Evolutionary conservation across 2,113 vertebrate species (phyloP), one percentile per base, ranked within the genome.

Genomic region (Protobothrops flavoviridis): DNA sequence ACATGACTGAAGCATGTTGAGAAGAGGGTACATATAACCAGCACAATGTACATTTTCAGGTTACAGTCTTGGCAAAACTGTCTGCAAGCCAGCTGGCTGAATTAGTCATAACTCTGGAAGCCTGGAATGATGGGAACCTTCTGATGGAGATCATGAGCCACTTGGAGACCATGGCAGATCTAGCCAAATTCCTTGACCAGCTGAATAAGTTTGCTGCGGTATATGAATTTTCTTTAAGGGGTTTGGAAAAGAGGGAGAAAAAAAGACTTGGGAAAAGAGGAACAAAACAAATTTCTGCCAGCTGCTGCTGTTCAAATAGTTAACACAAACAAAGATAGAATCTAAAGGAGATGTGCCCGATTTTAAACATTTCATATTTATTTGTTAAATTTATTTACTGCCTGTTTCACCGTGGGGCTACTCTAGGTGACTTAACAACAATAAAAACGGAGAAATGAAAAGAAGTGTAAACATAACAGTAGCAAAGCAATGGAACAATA

Each of bases 81-180:
- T 88, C 94, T 15, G 92, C 93, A 29, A 33, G 24, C 74, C 96
- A 95, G 90, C 43, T 95, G 88, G 95, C 94, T 6, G 69, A 87
- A 1, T 61, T 92, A 6, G 45, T 81, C 2, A 20, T 91, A 21
- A 17, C 12, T 11, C 59, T 85, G 0, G 91, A 93, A 45, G 91
- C 57, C 2, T 52, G 96, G 61, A 90, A 26, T 1, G 59, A 88
- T 29, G 81, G 94, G 48, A 56, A 24, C 4, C 17, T 56, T 0
- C 0, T 91, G 2, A 21, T 43, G 3, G 7, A 45, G 29, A 87
- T 95, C 57, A 57, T 91, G 91, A 61, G 48, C 9, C 81, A 69
- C 33, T 33, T 96, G 29, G 8, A 9, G 24, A 69, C 88, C 0
- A 26, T 69, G 13, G 9, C 39, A 45, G 88, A 95, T 64, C 50